Evolutionary conservation across 92 coral and sea anemone species (phyloP), one percentile per base, ranked within the genome.

Genomic region (Hydrozoanthus gracilis): DNA sequence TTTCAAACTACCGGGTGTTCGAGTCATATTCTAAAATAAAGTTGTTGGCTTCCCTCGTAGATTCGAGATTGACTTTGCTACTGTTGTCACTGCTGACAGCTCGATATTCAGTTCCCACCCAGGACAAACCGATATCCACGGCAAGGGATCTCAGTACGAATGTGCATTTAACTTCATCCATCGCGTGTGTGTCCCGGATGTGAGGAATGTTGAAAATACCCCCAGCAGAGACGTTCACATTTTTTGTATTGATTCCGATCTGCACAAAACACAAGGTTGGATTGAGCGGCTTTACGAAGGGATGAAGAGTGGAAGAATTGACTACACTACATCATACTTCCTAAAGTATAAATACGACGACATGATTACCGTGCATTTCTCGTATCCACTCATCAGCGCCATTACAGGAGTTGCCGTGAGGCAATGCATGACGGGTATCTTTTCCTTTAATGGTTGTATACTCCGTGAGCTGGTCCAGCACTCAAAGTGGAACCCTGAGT

Each of bases 61-160:
- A 78, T 84, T 68, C 54, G 60, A 83, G 55, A 84, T 88, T 47
- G 88, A 77, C 87, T 83, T 88, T 76, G 91, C 91, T 5, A 88
- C 88, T 35, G 84, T 88, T 48, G 91, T 83, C 69, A 88, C 91
- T 44, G 91, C 77, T 20, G 91, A 88, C 66, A 65, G 88, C 13
- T 51, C 79, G 46, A 88, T 88, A 71, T 88, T 88, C 39, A 50
- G 27, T 58, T 83, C 91, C n/a, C 65, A 78, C 11, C 79, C 84
- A 35, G 91, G 88, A 7, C 49, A 51, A 45, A 88, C 91, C 10
- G 80, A 88, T 79, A 65, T 83, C 77, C 77, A 85, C 16, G 91
- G 91, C 7, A 88, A 88, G 48, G 91, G 91, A 10, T 88, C 91
- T 56, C 91, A 88, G 83, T 83, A 83, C 18, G 91, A 88, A 83